Base-by-base conservation (phyloP, 2,888 invertebrate species). In the Temnothorax unifasciatus region DNA sequence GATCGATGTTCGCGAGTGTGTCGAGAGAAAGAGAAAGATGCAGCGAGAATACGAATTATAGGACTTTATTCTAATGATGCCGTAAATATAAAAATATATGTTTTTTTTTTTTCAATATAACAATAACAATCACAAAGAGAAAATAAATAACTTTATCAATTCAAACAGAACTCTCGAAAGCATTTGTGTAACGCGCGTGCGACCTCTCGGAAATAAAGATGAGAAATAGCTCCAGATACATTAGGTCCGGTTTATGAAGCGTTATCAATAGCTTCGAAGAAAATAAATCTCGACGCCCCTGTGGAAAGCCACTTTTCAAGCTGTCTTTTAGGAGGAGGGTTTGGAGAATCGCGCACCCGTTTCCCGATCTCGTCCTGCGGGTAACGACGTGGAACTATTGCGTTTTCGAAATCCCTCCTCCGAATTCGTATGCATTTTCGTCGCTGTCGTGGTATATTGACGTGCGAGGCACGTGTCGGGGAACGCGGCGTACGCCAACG, bases 381-480 rank as follows among this genome's bases (percentile, higher is more conserved):
- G 85, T 89, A 90, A 90, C 90, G 90, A 89, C 74, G 90, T 83
- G 86, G 87, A 89, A 90, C 90, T 87, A 89, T 90, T 85, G 87
- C 89, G 83, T 90, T 90, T 89, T 71, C 86, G 82, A 87, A 86
- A 84, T 76, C 86, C 83, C 61, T 82, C 79, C 83, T 61, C 85
- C 77, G 71, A 84, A 63, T 82, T 89, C 83, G 90, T 85, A 87
- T 76, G 87, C 88, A 85, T 88, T 87, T 85, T 89, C 90, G 85
- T 82, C 85, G 82, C 81, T 74, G 82, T 75, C 74, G 59, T 64
- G 21, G 21, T 87, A 68, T 87, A 90, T 90, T 90, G 90, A 90
- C 85, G 90, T 89, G 88, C 90, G 82, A 61, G 77, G 88, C 90
- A 90, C 90, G 90, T 90, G 90, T 90, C 86, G 34, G 71, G 68